A percentile compares a stretch with the other conserved stretches of the same genome.
Evolutionary conservation across 2,888 invertebrate species (phyloP).

Genomic region (Tachina fera): DNA sequence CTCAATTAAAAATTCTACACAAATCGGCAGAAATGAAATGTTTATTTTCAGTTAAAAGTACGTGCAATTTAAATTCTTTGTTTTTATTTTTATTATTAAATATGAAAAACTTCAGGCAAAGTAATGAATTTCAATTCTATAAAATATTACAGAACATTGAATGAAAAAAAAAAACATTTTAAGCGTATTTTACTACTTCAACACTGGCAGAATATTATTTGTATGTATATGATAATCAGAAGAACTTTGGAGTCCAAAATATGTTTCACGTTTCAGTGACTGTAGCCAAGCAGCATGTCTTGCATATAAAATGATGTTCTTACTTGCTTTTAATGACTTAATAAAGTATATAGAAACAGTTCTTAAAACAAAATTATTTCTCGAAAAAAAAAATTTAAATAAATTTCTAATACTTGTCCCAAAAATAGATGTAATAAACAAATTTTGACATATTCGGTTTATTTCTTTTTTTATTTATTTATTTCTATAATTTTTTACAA

Average conservation of each 20-base stretch:
- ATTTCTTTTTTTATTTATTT: background rate
- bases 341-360: background rate
- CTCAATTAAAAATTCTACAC: slow-evolving; percentile 71
- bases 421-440: background rate
- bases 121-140: background rate
- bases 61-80: slow-evolving; percentile 46
- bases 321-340: background rate
- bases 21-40: slow-evolving; percentile 65
- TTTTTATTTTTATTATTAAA: background rate
- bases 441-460: background rate
- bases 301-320: slow-evolving; percentile 5
- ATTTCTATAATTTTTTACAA: no score
- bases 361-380: background rate
- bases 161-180: background rate
- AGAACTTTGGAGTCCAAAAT: background rate
- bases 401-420: background rate
- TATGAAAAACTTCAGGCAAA: slow-evolving; percentile 1
- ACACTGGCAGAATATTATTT: background rate
- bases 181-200: background rate
- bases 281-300: background rate
- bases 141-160: background rate
- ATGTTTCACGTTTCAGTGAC: background rate
- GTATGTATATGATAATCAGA: background rate
- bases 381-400: background rate
- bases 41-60: slow-evolving; percentile 43